phyloP scores from a whole-genome alignment of 2,113 vertebrate genomes.

The Bubo blakistoni region DNA sequence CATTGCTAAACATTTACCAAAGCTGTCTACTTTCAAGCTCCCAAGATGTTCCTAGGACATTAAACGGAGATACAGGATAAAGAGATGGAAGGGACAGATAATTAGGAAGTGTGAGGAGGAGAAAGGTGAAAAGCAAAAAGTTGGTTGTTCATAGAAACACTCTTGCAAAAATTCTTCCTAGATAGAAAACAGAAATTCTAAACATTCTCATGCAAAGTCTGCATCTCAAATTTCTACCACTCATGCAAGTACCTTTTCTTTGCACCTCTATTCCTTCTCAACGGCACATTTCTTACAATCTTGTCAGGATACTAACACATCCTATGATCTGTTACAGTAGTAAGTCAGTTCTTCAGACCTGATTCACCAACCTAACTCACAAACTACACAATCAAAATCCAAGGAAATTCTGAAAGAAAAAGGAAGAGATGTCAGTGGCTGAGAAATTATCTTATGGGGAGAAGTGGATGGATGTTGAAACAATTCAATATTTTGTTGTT shows the following conservation, averaged over 20 bases:
- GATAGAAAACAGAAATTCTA: not conserved
- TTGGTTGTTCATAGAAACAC: not conserved
- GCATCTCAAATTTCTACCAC: not conserved
- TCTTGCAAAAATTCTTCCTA: not conserved
- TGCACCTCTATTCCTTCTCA: not conserved
- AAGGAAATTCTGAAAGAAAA: not conserved
- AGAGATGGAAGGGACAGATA: not conserved
- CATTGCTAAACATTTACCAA: not conserved
- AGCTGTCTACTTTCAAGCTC: not conserved
- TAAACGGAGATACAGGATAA: not conserved
- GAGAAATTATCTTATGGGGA: not conserved
- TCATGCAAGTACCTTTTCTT: not conserved
- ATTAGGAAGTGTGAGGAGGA: not conserved
- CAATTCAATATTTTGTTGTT: not conserved
- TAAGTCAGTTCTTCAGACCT: not conserved
- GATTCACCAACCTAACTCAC: not conserved
- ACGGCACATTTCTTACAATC: not conserved
- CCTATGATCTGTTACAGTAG: not conserved
- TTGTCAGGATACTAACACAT: not conserved
- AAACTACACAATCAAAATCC: not conserved
- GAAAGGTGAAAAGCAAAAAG: not conserved
- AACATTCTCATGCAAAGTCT: not conserved
- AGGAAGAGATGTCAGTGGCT: not conserved
- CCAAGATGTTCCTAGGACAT: not conserved
- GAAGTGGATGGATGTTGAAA: not conserved